phyloP scores from a whole-genome alignment of 2,797 vertebrate genomes.

The Pangasius macronema region DNA sequence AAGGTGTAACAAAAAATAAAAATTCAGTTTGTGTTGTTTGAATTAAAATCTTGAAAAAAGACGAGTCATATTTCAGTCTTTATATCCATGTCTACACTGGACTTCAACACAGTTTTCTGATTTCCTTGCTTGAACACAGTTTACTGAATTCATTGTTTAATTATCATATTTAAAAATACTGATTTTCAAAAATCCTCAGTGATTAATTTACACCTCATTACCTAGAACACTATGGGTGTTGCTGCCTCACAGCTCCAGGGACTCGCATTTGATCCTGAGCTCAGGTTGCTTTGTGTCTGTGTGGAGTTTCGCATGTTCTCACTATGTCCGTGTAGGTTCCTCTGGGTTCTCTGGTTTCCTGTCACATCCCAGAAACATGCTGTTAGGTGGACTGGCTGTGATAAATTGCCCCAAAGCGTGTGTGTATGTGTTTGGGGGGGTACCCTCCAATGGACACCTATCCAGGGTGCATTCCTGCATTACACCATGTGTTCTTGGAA shows the following conservation, averaged over 20 bases:
- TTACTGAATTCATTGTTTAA: background rate
- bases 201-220: background rate
- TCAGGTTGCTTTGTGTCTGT: background rate
- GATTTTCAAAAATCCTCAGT: background rate
- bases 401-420: background rate
- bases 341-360: background rate
- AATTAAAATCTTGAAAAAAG: background rate
- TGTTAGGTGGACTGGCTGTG: background rate
- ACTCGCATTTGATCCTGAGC: background rate
- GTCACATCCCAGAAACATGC: background rate
- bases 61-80: background rate
- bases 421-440: background rate
- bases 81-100: background rate
- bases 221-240: background rate
- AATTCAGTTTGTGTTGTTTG: background rate
- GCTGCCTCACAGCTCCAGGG: background rate
- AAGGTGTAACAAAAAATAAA: background rate
- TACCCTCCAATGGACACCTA: background rate
- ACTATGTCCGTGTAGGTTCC: background rate
- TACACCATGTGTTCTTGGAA: background rate
- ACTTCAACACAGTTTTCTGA: background rate
- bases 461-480: background rate
- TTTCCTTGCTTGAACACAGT: background rate
- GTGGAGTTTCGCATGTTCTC: background rate
- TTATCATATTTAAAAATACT: background rate